These are phyloP conservation scores for Drosophila pruinosa DNA, from an alignment of 1,140 invertebrate genomes.

Conservation along the genomic window DNA sequence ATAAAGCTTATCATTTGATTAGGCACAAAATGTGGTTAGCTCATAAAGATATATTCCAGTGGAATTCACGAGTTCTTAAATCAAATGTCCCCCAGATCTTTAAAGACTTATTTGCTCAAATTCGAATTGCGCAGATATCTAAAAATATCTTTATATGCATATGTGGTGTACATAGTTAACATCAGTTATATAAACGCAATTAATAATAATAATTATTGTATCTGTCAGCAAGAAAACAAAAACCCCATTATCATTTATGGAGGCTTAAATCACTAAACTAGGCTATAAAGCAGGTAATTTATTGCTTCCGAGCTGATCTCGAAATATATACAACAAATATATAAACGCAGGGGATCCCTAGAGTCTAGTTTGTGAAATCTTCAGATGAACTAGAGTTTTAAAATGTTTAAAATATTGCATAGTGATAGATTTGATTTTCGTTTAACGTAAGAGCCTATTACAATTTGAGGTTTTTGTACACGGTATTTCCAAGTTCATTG, in stretches of 20 bases:
- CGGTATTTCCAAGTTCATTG: no score
- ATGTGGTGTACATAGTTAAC: background rate
- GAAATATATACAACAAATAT: background rate
- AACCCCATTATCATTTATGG: background rate
- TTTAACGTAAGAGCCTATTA: background rate
- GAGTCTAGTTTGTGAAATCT: background rate
- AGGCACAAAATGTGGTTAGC: slow-evolving; percentile 45
- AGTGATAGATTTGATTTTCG: background rate
- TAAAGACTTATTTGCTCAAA: slow-evolving; percentile 1
- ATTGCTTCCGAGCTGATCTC: background rate
- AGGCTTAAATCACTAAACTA: slow-evolving; percentile 1
- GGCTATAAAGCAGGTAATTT: background rate
- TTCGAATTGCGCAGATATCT: background rate
- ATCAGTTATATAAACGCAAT: background rate
- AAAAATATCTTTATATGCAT: background rate
- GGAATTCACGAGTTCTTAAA: slow-evolving; percentile 46
- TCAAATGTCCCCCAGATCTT: slow-evolving; percentile 54
- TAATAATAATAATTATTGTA: background rate
- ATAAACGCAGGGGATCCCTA: background rate
- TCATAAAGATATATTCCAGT: slow-evolving; percentile 63
- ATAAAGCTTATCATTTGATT: slow-evolving; percentile 79
- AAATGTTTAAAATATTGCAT: background rate
- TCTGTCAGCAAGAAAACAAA: background rate
- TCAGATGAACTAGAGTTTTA: background rate
- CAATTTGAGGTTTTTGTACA: no score